These are phyloP conservation scores for Agriopis aurantiaria DNA, from an alignment of 2,888 invertebrate genomes.

Conservation along the genomic window DNA sequence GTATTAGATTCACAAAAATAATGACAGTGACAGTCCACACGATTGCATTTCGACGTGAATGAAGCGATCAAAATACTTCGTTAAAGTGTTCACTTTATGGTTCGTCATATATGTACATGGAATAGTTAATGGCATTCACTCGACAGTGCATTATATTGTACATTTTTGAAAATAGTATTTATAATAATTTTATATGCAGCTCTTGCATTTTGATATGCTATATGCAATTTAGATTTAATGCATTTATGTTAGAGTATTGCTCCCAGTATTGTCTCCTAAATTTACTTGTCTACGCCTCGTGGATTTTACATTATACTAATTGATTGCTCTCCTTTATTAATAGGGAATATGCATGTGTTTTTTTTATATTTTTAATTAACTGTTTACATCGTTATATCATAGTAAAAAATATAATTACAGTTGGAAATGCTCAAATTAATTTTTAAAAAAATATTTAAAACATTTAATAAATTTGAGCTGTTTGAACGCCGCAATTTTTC, in stretches of 20 bases:
- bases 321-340: not conserved
- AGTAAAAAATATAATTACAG: no score
- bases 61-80: conserved; percentile 14
- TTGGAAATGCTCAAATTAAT: no score
- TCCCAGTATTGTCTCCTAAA: not conserved
- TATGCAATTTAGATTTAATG: conserved; percentile 6
- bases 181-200: conserved; percentile 22
- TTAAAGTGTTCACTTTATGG: conserved; percentile 16
- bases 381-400: no score
- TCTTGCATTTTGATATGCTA: conserved; percentile 5
- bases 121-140: conserved; percentile 27
- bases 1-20: no score
- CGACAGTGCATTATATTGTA: conserved; percentile 34
- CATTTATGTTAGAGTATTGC: not conserved
- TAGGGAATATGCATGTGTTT: no score
- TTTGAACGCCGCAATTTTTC: no score
- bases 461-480: no score
- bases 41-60: conserved; percentile 27
- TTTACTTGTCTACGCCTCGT: not conserved
- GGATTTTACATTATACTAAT: not conserved
- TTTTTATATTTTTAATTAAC: no score
- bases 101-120: conserved; percentile 29
- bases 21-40: conserved; percentile 12
- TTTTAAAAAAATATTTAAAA: no score
- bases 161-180: conserved; percentile 27